Percentiles rank a stretch among this genome's conserved stretches.
Evolutionary conservation across 2,888 invertebrate species (phyloP).

Genomic region (Cataglyphis rosenhaueri): DNA sequence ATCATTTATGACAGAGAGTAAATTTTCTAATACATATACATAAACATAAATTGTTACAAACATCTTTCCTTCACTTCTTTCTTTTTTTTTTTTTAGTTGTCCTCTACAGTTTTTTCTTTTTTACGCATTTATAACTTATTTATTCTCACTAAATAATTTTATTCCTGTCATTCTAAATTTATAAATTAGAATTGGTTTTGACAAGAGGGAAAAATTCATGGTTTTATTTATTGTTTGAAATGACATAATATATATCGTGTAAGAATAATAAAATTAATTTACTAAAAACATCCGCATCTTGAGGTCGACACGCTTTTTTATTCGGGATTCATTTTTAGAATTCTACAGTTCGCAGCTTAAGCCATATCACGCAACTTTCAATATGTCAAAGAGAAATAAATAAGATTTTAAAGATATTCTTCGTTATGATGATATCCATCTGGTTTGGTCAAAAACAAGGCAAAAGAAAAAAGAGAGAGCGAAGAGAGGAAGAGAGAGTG

Average conservation of each 20-base stretch:
- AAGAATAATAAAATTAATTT: background rate
- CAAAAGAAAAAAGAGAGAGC: conserved; percentile 51
- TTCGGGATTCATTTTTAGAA: background rate
- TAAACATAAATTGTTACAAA: too few relatives aligned
- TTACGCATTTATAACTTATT: background rate
- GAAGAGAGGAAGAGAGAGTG: conserved; percentile 61
- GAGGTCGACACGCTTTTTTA: background rate
- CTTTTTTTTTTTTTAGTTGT: background rate
- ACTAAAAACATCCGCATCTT: background rate
- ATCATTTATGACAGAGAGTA: too few relatives aligned
- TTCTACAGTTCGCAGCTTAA: background rate
- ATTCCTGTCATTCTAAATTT: background rate
- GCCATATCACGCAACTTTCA: background rate
- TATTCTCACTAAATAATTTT: background rate
- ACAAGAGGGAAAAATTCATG: background rate
- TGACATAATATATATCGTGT: background rate
- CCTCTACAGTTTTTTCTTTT: background rate
- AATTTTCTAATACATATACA: too few relatives aligned
- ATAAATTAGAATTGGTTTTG: background rate
- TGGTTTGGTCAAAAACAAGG: conserved; percentile 17
- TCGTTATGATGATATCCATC: background rate
- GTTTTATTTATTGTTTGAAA: background rate
- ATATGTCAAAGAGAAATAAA: background rate
- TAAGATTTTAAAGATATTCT: conserved; percentile 23
- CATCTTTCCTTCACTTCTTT: conserved; percentile 46